These are phyloP conservation scores for Mesorhabditis belari DNA, from an alignment of 2,888 invertebrate genomes.

Conservation along the genomic window DNA sequence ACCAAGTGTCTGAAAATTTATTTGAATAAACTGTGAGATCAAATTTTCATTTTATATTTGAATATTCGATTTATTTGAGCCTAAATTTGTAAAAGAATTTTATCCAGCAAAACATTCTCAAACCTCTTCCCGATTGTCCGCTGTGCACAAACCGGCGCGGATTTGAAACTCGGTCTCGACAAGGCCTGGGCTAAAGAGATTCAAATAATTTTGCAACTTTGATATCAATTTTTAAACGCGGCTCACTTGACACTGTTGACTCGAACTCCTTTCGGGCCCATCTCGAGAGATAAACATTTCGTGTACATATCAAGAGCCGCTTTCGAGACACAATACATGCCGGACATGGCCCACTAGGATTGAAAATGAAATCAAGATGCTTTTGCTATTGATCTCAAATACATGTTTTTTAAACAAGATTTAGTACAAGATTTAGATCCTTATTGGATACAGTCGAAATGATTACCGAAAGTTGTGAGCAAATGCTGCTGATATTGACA, in stretches of 20 bases:
- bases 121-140: constrained; percentile 65
- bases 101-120: not conserved
- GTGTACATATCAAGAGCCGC: not conserved
- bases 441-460: not conserved
- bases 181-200: constrained; percentile 69
- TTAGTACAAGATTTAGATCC: too few relatives aligned
- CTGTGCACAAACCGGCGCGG: constrained; percentile 75
- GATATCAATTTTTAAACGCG: not conserved
- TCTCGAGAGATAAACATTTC: not conserved
- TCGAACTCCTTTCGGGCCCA: not conserved
- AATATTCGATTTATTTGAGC: too few relatives aligned
- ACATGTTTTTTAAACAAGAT: too few relatives aligned
- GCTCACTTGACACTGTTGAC: not conserved
- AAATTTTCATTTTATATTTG: not conserved
- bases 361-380: not conserved
- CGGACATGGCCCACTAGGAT: not conserved
- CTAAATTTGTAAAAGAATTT: too few relatives aligned
- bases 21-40: constrained; percentile 31
- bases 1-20: not conserved
- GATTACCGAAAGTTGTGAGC: not conserved
- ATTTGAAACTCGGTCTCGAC: constrained; percentile 78
- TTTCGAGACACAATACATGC: not conserved
- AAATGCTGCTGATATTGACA: not conserved
- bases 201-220: not conserved
- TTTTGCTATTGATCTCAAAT: not conserved